Base-by-base conservation (phyloP, 2,888 invertebrate species). In the Notocelia uddmanniana region DNA sequence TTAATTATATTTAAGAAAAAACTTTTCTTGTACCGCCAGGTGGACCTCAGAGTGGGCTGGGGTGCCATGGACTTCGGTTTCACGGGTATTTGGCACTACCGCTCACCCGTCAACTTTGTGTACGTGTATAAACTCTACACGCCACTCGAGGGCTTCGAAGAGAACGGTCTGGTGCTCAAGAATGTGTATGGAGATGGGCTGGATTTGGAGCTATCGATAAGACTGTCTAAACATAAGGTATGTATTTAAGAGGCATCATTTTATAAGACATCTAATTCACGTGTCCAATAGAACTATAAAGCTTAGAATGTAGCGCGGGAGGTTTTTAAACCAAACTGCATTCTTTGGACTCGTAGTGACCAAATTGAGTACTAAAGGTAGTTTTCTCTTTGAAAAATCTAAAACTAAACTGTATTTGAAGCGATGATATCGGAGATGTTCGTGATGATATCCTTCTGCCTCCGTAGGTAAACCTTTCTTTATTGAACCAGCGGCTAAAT, bases 91-190 rank as follows among this genome's bases (percentile, higher is more conserved):
- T 97, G 97, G 96, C 96, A 95, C 80, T 96, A 95, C 87, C 92
- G 83, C 13, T 93, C 87, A 60, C 84, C 95, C 19, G 95, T 95
- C 13, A 96, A 97, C 86, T 97, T 97, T 76, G 96, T 97, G 75
- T 97, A 97, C 85, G 95, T 96, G 0, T 97, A 97, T 85, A 95
- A 96, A 77, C 88, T 97, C 52, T 97, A 95, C 81, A 97, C 97
- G 0, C 97, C 97, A 0, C 86, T 97, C n/a, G 95, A 95, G 79
- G 96, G 96, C 5, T 96, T 97, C 76, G 96, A 97, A 81, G 96
- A 97, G 81, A 97, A 96, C 79, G 97, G 97, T 0, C 91, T 96
- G 10, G 96, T 97, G 0, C 93, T 96, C 0, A 97, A 97, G 83
- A 94, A 96, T 75, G 92, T 97, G 1, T 94, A 95, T 73, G 92